Evolutionary conservation across 2,888 invertebrate species (phyloP).

Genomic region (Corbicula japonica): DNA sequence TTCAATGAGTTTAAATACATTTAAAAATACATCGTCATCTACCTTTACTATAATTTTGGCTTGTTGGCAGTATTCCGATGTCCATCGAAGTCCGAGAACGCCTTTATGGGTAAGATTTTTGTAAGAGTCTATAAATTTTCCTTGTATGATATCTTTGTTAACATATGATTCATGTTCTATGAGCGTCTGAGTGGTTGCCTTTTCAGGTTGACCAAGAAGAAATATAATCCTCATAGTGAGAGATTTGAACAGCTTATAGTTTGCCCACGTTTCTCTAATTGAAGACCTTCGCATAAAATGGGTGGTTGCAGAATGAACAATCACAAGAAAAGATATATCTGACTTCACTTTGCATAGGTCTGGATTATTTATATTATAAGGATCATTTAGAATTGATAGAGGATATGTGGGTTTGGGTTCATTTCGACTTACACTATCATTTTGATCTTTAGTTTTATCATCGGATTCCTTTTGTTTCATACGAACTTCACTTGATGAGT

Average conservation of each 20-base stretch:
- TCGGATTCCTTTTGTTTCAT: neutral
- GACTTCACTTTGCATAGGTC: conserved; percentile 65
- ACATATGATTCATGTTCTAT: conserved; percentile 76
- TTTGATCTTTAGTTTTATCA: neutral
- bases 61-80: conserved; percentile 73
- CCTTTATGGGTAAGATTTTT: conserved; percentile 80
- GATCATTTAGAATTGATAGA: conserved; percentile 66
- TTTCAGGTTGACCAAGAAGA: conserved; percentile 70
- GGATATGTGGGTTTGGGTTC: conserved; percentile 61
- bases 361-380: conserved; percentile 75
- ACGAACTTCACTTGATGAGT: neutral
- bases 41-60: conserved; percentile 76
- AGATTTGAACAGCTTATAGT: conserved; percentile 65
- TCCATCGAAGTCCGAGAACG: conserved; percentile 77
- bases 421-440: neutral
- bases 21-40: conserved; percentile 81
- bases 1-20: conserved; percentile 75
- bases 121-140: conserved; percentile 77
- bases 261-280: conserved; percentile 80
- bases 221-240: conserved; percentile 74
- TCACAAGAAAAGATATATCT: conserved; percentile 71
- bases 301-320: conserved; percentile 75
- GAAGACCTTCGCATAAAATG: conserved; percentile 72
- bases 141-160: conserved; percentile 80
- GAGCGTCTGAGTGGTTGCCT: conserved; percentile 65